These are phyloP conservation scores for Pipistrellus pygmaeus DNA, from an alignment of 2,797 vertebrate species.

Conservation along the genomic window DNA sequence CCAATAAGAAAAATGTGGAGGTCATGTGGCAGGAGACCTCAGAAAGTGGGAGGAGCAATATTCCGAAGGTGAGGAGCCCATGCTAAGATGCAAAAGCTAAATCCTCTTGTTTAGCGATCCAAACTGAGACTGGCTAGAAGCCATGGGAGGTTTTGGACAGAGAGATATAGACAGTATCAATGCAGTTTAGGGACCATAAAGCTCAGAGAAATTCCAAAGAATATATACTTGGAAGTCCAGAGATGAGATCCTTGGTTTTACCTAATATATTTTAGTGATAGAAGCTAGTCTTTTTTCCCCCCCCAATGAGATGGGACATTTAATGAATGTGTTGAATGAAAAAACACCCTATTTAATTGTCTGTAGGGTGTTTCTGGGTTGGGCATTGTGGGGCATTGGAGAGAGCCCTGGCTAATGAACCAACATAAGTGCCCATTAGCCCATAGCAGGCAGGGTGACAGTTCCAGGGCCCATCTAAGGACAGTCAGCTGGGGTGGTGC, in stretches of 20 bases:
- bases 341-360: conserved; percentile 82
- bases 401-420: conserved; percentile 65
- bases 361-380: conserved; percentile 73
- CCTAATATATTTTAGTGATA: background rate
- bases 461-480: conserved; percentile 55
- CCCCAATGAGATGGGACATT: conserved; percentile 81
- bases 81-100: background rate
- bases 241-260: background rate
- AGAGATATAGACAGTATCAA: background rate
- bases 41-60: background rate
- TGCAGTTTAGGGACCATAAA: background rate
- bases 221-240: background rate
- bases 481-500: background rate
- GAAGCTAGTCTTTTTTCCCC: background rate
- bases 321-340: conserved; percentile 78
- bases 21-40: background rate
- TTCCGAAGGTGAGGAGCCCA: background rate
- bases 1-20: background rate
- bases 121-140: background rate
- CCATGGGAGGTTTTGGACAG: background rate
- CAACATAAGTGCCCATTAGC: conserved; percentile 42
- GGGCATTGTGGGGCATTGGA: conserved; percentile 66
- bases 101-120: background rate
- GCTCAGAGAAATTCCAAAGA: background rate
- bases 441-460: conserved; percentile 63